Evolutionary conservation across 2,797 vertebrate genomes (phyloP).

Genomic region (Apogon hyalosoma): DNA sequence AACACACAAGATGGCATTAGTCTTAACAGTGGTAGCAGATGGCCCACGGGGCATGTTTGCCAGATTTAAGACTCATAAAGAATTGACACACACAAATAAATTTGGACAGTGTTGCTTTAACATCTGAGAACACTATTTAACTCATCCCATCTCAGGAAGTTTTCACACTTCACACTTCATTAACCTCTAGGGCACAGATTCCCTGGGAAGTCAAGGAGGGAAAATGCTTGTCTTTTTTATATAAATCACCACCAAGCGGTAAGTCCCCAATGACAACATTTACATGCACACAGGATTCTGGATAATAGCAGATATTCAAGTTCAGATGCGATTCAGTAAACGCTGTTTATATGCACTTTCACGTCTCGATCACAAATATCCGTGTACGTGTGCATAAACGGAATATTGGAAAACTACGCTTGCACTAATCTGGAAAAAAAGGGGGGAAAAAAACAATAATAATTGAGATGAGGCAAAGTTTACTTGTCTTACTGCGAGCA

Average conservation of each 20-base stretch:
- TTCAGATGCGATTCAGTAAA: constrained; percentile 52
- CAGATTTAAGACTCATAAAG: constrained; percentile 82
- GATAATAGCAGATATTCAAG: constrained; percentile 69
- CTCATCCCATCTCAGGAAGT: constrained; percentile 91
- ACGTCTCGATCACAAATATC: constrained; percentile 58
- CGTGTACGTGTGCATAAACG: constrained; percentile 47
- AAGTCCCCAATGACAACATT: constrained; percentile 76
- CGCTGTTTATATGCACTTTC: constrained; percentile 55
- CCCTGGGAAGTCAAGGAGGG: constrained; percentile 87
- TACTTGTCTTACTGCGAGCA: constrained; percentile 35
- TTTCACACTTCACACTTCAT: constrained; percentile 99
- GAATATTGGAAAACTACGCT: constrained; percentile 39
- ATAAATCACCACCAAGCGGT: constrained; percentile 81
- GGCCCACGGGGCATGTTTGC: constrained; percentile 75
- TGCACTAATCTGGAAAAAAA: constrained; percentile 38
- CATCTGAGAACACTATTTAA: constrained; percentile 95
- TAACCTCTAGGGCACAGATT: constrained; percentile 91
- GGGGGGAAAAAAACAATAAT: constrained; percentile 28
- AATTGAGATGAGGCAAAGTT: constrained; percentile 45
- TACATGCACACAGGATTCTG: constrained; percentile 68
- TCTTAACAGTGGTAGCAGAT: constrained; percentile 54
- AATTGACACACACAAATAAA: constrained; percentile 83
- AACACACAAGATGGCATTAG: constrained; percentile 62
- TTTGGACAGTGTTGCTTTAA: constrained; percentile 85
- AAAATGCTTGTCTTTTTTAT: constrained; percentile 82